phyloP scores from a whole-genome alignment of 2,797 vertebrate species.

The Nasua narica region DNA sequence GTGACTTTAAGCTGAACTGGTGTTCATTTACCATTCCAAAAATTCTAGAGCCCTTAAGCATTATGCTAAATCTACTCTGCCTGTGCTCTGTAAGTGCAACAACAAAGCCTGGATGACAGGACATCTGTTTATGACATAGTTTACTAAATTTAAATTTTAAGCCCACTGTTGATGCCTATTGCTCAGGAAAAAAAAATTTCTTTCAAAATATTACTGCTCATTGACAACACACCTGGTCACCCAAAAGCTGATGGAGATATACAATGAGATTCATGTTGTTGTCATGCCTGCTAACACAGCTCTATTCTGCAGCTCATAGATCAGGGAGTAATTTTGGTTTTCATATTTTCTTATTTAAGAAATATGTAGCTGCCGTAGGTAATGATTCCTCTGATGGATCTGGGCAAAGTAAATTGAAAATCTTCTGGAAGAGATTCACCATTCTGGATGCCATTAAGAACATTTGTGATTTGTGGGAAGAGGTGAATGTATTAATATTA shows the following conservation, averaged over 20 bases:
- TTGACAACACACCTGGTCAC: not conserved
- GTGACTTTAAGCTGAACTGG: not conserved
- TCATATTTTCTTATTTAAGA: not conserved
- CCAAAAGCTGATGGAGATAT: not conserved
- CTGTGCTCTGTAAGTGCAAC: not conserved
- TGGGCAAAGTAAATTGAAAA: not conserved
- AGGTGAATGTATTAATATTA: not conserved
- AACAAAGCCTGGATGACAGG: not conserved
- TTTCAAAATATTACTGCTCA: not conserved
- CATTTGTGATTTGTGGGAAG: not conserved
- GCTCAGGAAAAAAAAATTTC: not conserved
- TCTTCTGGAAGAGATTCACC: not conserved
- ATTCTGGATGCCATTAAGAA: not conserved
- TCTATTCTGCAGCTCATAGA: not conserved
- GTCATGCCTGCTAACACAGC: not conserved
- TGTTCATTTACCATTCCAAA: not conserved
- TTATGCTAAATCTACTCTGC: not conserved
- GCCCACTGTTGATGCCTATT: not conserved
- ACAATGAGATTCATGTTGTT: not conserved
- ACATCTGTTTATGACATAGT: not conserved
- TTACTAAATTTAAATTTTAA: not conserved
- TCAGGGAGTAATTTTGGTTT: not conserved
- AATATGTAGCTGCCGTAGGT: not conserved
- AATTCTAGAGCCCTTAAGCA: not conserved
- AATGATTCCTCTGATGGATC: not conserved